Evolutionary conservation across 2,797 vertebrate genomes (phyloP), one percentile per base, ranked within the genome.

Genomic region (Chelon auratus): DNA sequence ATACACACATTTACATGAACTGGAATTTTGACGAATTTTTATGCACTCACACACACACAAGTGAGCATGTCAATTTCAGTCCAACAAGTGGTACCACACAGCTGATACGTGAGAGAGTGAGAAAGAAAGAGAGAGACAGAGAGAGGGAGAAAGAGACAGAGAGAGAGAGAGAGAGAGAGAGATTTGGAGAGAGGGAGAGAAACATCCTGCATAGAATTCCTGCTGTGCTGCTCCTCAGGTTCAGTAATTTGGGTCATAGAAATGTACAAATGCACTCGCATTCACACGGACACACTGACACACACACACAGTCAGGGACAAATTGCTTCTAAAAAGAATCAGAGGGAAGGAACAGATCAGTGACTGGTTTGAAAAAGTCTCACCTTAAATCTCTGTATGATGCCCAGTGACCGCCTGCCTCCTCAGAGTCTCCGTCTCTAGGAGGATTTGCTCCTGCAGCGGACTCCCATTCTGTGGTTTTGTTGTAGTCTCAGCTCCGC

Each of bases 241-340:
- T 85, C 75, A 87, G 75, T 68, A 79, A 87, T 90, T 70, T 89
- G 85, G 89, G 88, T 90, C 87, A 91, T 48, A 62, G 17, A 75
- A 68, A 87, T 73, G 72, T 48, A 77, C 65, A 80, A 36, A 70
- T 81, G 48, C 72, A 64, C 52, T 54, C 42, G n/a, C 20, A 65
- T 30, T 51, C 51, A 58, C 30, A 33, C 39, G 20, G 17, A 51
- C 36, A 30, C 54, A 42, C 42, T 22, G 40, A 47, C 26, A 64
- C 24, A 68, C 17, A 48, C 17, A 70, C 58, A 68, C 7, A 61
- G 15, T 63, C 22, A 39, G n/a, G 33, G 51, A 66, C 30, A 73
- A 40, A 39, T 36, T 1, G 0, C 64, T 71, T 65, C 12, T 15
- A 78, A 62, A 64, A 54, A 70, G 20, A 83, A 66, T 9, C 14